These are phyloP conservation scores for Oreonectes daqikongensis DNA, from an alignment of 2,797 vertebrate species.

Conservation along the genomic window DNA sequence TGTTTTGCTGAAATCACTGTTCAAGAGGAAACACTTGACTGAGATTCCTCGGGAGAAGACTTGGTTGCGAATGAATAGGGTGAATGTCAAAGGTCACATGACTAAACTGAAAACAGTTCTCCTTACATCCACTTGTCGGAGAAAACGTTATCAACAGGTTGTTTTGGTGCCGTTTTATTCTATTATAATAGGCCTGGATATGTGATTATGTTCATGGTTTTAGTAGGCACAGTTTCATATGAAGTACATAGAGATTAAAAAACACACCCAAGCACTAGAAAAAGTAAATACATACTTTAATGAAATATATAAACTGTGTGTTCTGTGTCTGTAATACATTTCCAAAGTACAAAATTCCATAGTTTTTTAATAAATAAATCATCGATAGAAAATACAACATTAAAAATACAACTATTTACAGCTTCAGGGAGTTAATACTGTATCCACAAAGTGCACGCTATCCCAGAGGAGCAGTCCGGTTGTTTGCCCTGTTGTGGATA, in stretches of 20 bases:
- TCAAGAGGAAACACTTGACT: not conserved
- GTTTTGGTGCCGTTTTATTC: not conserved
- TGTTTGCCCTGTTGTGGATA: constrained; percentile 50
- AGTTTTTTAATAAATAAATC: not conserved
- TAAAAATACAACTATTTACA: constrained; percentile 29
- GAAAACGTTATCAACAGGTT: too few relatives aligned
- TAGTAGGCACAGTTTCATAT: too few relatives aligned
- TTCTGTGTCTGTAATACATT: not conserved
- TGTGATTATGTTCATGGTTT: too few relatives aligned
- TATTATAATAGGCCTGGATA: too few relatives aligned
- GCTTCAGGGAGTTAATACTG: constrained; percentile 42
- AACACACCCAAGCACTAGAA: not conserved
- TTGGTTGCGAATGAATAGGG: not conserved
- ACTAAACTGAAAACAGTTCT: too few relatives aligned
- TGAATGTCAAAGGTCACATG: too few relatives aligned
- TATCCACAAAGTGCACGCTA: constrained; percentile 40
- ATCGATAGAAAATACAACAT: constrained; percentile 54
- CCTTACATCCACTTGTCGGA: not conserved
- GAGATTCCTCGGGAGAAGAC: not conserved
- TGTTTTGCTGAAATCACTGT: not conserved
- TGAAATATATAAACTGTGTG: not conserved
- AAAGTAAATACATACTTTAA: constrained; percentile 18
- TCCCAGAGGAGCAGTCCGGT: constrained; percentile 49
- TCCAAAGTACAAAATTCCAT: not conserved
- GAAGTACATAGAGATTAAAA: too few relatives aligned